A percentile compares a stretch with the other conserved stretches of the same genome.
These are phyloP conservation scores for Saccopteryx leptura DNA, from an alignment of 2,113 vertebrate species.

Conservation along the genomic window DNA sequence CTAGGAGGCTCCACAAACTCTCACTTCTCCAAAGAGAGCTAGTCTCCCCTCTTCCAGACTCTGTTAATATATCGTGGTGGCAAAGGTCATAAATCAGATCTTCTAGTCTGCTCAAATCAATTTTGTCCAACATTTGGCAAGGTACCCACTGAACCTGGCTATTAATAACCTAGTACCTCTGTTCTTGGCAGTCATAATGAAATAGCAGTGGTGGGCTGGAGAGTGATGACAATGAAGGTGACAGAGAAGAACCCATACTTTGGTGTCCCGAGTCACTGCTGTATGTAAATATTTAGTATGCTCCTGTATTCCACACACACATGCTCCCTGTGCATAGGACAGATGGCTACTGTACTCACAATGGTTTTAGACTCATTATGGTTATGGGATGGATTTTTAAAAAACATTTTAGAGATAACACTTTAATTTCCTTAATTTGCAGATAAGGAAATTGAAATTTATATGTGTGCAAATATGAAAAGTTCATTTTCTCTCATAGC, in stretches of 20 bases:
- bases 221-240: neutral
- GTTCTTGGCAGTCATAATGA: neutral
- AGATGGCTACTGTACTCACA: neutral
- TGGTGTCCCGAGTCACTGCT: neutral
- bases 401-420: constrained; percentile 25
- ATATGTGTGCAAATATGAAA: neutral
- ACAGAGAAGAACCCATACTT: neutral
- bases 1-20: neutral
- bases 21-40: neutral
- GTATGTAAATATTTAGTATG: neutral
- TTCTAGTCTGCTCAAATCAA: neutral
- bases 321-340: neutral
- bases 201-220: neutral
- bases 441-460: constrained; percentile 26
- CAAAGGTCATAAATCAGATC: neutral
- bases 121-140: neutral
- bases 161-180: neutral
- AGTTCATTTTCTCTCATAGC: neutral
- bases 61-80: neutral
- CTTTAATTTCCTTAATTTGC: neutral
- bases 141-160: neutral
- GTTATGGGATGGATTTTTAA: neutral
- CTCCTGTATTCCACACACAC: neutral
- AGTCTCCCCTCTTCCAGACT: neutral
- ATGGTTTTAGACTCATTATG: neutral